A percentile compares a stretch with the other conserved stretches of the same genome.
phyloP scores from a whole-genome alignment of 1,140 invertebrate genomes.

The Drosophila sturtevanti region DNA sequence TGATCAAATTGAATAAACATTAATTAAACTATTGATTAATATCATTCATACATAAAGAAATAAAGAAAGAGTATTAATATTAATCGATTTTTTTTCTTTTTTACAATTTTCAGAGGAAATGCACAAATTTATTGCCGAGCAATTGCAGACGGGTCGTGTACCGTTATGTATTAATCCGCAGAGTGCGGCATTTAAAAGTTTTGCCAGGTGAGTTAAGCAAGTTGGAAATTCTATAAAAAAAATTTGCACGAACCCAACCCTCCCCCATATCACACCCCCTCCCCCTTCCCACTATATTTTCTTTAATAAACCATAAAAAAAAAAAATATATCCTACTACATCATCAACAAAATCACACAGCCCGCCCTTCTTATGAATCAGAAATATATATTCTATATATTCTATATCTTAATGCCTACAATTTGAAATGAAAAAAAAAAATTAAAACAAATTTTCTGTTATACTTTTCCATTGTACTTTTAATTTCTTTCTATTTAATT shows the following conservation, averaged over 20 bases:
- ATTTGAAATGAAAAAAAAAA: slow-evolving; percentile 15
- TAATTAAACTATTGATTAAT: no score
- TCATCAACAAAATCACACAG: slow-evolving; percentile 3
- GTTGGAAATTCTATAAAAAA: not conserved
- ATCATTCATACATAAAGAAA: no score
- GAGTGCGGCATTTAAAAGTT: slow-evolving; percentile 99
- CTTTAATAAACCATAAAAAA: not conserved
- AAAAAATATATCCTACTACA: slow-evolving; percentile 35
- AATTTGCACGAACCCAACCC: slow-evolving; percentile 29
- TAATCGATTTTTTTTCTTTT: no score
- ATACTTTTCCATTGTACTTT: not conserved
- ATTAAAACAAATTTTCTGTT: slow-evolving; percentile 11
- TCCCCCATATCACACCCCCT: slow-evolving; percentile 2
- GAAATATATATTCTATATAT: not conserved
- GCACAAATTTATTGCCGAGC: slow-evolving; percentile 98
- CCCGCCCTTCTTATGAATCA: not conserved
- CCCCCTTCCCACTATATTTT: not conserved
- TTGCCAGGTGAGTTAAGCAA: slow-evolving; percentile 94
- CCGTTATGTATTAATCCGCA: slow-evolving; percentile 99
- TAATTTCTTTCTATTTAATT: slow-evolving; percentile 2
- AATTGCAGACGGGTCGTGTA: slow-evolving; percentile 95
- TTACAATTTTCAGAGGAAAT: slow-evolving; percentile 91
- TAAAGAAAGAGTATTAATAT: no score
- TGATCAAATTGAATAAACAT: not conserved
- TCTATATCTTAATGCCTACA: not conserved